Conservation (phyloP, 2,888 invertebrate species). For the Lepidochitona cinerea region DNA sequence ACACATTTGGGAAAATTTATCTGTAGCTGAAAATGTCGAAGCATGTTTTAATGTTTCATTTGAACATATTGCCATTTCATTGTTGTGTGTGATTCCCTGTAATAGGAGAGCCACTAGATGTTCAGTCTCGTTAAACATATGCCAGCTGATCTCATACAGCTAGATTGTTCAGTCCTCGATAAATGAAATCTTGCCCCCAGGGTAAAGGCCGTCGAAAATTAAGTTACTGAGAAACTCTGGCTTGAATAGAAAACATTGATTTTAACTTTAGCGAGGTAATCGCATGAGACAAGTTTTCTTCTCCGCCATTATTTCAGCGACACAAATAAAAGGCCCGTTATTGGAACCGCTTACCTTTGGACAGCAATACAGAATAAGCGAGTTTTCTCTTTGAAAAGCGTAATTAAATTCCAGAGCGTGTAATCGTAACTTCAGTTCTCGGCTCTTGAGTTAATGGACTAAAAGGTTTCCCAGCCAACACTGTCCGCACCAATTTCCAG, state of each 20-base stretch:
- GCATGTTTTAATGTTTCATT: no score
- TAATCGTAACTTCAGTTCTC: background rate
- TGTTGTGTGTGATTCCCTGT: no score
- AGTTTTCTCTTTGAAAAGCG: background rate
- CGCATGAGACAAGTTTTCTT: background rate
- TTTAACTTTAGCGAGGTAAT: background rate
- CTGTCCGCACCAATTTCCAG: background rate
- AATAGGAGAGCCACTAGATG: no score
- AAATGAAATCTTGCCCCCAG: no score
- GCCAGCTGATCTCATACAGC: no score
- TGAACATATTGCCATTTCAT: no score
- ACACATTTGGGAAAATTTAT: no score
- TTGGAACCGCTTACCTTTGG: conserved; percentile 7
- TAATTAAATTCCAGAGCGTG: background rate
- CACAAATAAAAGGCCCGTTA: background rate
- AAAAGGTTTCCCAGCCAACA: background rate
- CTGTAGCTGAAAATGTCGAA: no score
- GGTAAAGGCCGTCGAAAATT: no score
- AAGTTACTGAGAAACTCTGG: background rate
- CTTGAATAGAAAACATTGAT: conserved; percentile 3
- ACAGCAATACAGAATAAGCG: background rate
- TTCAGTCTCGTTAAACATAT: no score
- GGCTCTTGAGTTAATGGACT: background rate
- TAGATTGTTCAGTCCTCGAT: no score
- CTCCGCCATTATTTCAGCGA: background rate